These are phyloP conservation scores for Pygathrix nemaeus DNA, from an alignment of 2,113 vertebrate genomes.

Conservation along the genomic window DNA sequence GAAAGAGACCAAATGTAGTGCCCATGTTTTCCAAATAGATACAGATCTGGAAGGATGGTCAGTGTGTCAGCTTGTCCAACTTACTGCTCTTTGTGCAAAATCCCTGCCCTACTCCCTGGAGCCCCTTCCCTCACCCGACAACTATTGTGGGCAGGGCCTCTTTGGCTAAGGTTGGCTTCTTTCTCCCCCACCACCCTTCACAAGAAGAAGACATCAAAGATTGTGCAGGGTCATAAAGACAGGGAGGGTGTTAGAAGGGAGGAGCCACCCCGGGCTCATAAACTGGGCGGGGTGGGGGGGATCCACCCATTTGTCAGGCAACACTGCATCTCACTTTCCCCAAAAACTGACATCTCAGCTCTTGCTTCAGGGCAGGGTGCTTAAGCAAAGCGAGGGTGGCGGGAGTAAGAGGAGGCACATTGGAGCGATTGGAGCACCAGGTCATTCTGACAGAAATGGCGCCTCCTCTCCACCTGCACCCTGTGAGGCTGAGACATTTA, in stretches of 20 bases:
- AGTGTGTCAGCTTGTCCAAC: background rate
- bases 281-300: slow-evolving; percentile 61
- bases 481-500: background rate
- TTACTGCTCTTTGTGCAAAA: background rate
- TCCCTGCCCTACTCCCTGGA: background rate
- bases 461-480: background rate
- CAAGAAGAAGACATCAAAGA: slow-evolving; percentile 78
- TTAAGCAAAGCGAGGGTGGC: background rate
- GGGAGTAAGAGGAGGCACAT: background rate
- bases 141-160: slow-evolving; percentile 10
- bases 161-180: slow-evolving; percentile 56
- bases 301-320: slow-evolving; percentile 73
- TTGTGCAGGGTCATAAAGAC: slow-evolving; percentile 71
- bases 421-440: background rate
- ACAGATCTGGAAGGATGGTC: background rate
- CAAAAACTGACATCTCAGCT: slow-evolving; percentile 74
- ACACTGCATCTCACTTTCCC: slow-evolving; percentile 77
- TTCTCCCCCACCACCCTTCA: slow-evolving; percentile 26
- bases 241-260: slow-evolving; percentile 70
- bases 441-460: background rate
- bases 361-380: slow-evolving; percentile 61
- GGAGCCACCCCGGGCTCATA: slow-evolving; percentile 72
- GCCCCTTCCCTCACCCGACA: background rate
- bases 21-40: background rate
- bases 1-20: background rate